Base-by-base conservation (phyloP, 2,888 invertebrate species). In the Notocelia uddmanniana region DNA sequence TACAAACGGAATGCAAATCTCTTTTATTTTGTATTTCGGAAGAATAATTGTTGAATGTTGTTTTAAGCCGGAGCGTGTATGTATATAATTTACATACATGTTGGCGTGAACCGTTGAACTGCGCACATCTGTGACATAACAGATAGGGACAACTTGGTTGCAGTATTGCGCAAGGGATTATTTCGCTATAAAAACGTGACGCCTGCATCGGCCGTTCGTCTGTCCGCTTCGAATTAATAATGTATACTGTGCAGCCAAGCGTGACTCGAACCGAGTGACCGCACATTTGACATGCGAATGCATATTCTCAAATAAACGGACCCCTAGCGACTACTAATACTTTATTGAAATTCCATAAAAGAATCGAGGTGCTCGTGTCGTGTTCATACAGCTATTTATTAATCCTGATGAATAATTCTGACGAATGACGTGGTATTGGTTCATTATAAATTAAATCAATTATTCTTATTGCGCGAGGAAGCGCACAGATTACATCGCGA, bases 401-500 rank as follows among this genome's bases (percentile, higher is more conserved):
- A 45, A 45, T 45, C 15, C 23, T 57, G 26, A 10, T 26, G 41
- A 50, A 37, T 41, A 54, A 71, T 60, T 45, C 67, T 67, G 66
- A 60, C 55, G 60, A 67, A 60, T 67, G 55, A 55, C 54, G 34
- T 54, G 60, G 34, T 45, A 55, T 62, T 57, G 54, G 67, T 45
- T 74, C 71, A 68, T 70, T 72, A 57, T 68, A 73, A 74, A 80
- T 75, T 73, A 69, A 75, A 83, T 82, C 85, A 81, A 84, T 86
- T 84, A 85, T 83, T 83, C 81, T 81, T 81, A 82, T 83, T 81
- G 81, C 80, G 82, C 80, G 80, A 80, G 81, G 82, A 81, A 82
- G 81, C 80, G 77, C 74, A 63, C 73, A 82, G 87, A 89, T 87
- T 85, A 80, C 77, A 86, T 85, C 83, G 75, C 74, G 74, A 76